Conservation (phyloP, 2,113 vertebrate species). For the Colistium nudipinnis region DNA sequence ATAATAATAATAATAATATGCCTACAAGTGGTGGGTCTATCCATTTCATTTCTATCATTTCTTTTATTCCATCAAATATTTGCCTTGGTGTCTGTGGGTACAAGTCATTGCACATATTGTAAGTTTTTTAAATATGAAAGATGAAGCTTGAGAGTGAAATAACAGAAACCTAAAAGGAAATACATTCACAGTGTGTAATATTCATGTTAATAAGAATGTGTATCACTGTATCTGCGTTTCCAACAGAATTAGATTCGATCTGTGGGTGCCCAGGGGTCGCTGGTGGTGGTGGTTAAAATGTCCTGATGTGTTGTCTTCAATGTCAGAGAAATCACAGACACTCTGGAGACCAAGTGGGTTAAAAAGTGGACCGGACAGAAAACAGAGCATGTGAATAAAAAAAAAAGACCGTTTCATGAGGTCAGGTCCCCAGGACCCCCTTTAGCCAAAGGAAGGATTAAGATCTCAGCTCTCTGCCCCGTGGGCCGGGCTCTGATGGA, state of each 20-base stretch:
- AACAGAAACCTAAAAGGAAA: not conserved
- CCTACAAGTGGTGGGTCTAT: no score
- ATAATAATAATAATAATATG: no score
- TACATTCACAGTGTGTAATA: not conserved
- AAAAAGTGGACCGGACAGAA: no score
- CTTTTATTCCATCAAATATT: no score
- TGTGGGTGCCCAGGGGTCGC: not conserved
- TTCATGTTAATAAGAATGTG: not conserved
- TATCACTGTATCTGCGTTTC: not conserved
- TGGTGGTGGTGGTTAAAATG: no score
- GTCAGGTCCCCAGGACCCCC: constrained; percentile 36
- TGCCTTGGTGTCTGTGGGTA: no score
- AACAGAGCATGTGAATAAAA: constrained; percentile 5
- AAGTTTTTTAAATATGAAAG: no score
- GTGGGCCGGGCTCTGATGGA: constrained; percentile 49
- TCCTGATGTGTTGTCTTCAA: not conserved
- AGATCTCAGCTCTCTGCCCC: constrained; percentile 6
- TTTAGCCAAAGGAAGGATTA: constrained; percentile 42
- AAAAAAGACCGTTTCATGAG: constrained; percentile 6
- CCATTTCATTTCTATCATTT: no score
- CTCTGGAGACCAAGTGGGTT: no score
- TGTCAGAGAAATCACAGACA: constrained; percentile 2
- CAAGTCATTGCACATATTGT: no score
- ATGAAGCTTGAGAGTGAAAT: constrained; percentile 13
- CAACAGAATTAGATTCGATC: not conserved